Evolutionary conservation across 92 coral and sea anemone genomes (phyloP).

Genomic region (Epizoanthus stellaris): DNA sequence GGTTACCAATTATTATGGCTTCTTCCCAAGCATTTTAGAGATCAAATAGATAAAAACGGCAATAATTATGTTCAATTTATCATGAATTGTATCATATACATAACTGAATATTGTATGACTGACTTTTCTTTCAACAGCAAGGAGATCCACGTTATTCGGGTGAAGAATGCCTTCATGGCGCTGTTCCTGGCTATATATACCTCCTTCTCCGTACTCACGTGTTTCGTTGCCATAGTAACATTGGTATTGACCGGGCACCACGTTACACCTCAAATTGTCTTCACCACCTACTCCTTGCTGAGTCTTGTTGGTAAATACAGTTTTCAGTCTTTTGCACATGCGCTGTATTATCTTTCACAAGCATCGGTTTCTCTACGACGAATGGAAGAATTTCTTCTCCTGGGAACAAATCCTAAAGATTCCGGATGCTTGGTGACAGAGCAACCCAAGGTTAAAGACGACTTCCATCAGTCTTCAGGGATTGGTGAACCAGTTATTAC

Average conservation of each 20-base stretch:
- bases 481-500: too few relatives aligned
- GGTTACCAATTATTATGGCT: too few relatives aligned
- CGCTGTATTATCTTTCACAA: slow-evolving; percentile 23
- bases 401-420: slow-evolving; percentile 1
- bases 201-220: slow-evolving; percentile 26
- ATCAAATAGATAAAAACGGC: too few relatives aligned
- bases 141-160: slow-evolving; percentile 24
- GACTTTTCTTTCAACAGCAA: background rate
- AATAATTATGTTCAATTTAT: too few relatives aligned
- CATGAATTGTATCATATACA: too few relatives aligned
- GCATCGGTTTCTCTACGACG: slow-evolving; percentile 9
- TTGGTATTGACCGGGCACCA: slow-evolving; percentile 19
- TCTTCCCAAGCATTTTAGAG: too few relatives aligned
- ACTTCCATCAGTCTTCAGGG: too few relatives aligned
- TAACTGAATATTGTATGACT: too few relatives aligned
- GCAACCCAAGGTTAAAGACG: too few relatives aligned
- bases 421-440: too few relatives aligned
- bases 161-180: slow-evolving; percentile 30
- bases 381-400: slow-evolving; percentile 29
- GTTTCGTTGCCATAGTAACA: slow-evolving; percentile 35
- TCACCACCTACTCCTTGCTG: slow-evolving; percentile 22
- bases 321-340: slow-evolving; percentile 34
- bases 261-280: slow-evolving; percentile 25
- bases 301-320: slow-evolving; percentile 14
- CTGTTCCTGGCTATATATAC: slow-evolving; percentile 20